Base-by-base conservation (phyloP, 2,113 vertebrate species). In the Sinocyclocheilus anshuiensis region DNA sequence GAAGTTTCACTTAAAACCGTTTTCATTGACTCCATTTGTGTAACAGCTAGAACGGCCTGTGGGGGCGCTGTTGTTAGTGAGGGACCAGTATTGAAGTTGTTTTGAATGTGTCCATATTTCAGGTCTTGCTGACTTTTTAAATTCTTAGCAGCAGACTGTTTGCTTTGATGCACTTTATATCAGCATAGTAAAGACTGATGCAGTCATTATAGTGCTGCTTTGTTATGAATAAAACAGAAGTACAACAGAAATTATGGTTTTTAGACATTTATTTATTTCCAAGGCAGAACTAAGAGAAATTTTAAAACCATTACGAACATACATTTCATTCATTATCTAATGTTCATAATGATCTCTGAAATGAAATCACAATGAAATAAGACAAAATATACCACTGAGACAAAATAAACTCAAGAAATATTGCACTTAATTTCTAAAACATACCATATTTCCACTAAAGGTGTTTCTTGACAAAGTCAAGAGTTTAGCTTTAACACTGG, bases 381-480 rank as follows among this genome's bases (percentile, higher is more conserved):
- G 83, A 84, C 87, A 88, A 87, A 87, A 67, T 84, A 90, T 89
- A 92, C 93, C 93, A 90, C 42, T 61, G 48, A 76, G 24, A 96
- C 91, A 94, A 96, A 96, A 94, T 96, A 96, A 96, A 96, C 92
- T 95, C 95, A 96, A 96, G 95, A 96, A 96, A 98, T 99, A 99
- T 99, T 99, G 98, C 98, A 99, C 97, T 97, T 98, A 95, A 93
- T 97, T 96, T 94, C 93, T 95, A 96, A 97, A 97, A 93, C 93
- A 93, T 96, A 96, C 88, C 85, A 89, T 80, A 88, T 83, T 85
- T 90, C 71, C 75, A 65, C 74, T 83, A 69, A 55, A 89, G 29
- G 87, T 89, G 85, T 84, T 85, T 92, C 88, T 90, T 91, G 91
- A 93, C 91, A 94, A 84, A 93, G 94, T 94, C 92, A 96, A 94